phyloP scores from a whole-genome alignment of 2,113 vertebrate species.

The Speoplatyrhinus poulsoni region DNA sequence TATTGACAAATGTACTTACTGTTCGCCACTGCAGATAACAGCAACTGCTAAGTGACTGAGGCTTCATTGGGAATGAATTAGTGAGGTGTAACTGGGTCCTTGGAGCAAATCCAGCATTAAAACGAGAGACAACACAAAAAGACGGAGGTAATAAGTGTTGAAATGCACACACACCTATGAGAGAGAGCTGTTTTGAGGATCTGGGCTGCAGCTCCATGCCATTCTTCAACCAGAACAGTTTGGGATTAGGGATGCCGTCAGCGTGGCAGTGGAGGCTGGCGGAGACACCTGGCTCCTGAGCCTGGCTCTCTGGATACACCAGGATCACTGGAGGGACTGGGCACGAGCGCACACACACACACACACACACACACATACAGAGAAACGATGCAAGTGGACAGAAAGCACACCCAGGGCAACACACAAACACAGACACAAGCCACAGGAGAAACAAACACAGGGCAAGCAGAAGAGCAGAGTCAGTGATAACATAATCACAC shows the following conservation, averaged over 20 bases:
- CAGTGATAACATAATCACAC: constrained; percentile 58
- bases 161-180: constrained; percentile 78
- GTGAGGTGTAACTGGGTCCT: no score
- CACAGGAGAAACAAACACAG: constrained; percentile 10
- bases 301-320: constrained; percentile 93
- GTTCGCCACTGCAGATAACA: no score
- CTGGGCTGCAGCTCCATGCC: constrained; percentile 86
- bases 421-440: neutral
- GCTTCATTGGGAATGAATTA: no score
- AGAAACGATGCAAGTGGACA: neutral
- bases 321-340: constrained; percentile 95
- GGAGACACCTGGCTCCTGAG: constrained; percentile 90
- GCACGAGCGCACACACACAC: constrained; percentile 23
- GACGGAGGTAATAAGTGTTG: no score
- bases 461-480: constrained; percentile 7
- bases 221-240: constrained; percentile 94
- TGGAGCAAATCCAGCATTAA: no score
- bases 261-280: constrained; percentile 91
- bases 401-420: constrained; percentile 1
- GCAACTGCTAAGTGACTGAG: no score
- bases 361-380: constrained; percentile 43
- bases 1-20: no score
- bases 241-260: constrained; percentile 91
- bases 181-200: constrained; percentile 86
- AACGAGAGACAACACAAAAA: no score